These are phyloP conservation scores for Acanthurus leucopareius DNA, from an alignment of 2,797 vertebrate genomes.

Conservation along the genomic window DNA sequence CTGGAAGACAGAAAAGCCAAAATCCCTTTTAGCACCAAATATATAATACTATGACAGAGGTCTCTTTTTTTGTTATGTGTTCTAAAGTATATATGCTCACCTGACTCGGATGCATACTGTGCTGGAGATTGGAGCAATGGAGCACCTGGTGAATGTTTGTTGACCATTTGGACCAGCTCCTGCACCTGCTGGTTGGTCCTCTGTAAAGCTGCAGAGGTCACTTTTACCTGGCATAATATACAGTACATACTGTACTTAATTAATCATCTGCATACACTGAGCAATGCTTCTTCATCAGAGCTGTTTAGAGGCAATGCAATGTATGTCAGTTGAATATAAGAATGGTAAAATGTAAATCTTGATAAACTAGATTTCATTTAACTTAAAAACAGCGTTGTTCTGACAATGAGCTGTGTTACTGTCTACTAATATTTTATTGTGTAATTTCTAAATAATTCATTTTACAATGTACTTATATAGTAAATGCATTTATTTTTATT, in stretches of 20 bases:
- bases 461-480: too few relatives aligned
- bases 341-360: too few relatives aligned
- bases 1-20: conserved; percentile 54
- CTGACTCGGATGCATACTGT: conserved; percentile 60
- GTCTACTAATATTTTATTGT: too few relatives aligned
- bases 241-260: too few relatives aligned
- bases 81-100: conserved; percentile 33
- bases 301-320: too few relatives aligned
- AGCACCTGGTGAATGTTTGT: conserved; percentile 77
- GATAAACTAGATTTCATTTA: too few relatives aligned
- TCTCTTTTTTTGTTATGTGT: background rate
- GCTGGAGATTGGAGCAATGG: conserved; percentile 64
- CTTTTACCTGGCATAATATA: conserved; percentile 83
- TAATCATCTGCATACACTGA: too few relatives aligned
- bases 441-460: too few relatives aligned
- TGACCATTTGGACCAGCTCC: conserved; percentile 91
- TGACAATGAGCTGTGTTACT: too few relatives aligned
- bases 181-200: conserved; percentile 93
- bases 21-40: conserved; percentile 2
- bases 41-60: background rate
- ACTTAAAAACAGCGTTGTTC: too few relatives aligned
- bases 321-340: too few relatives aligned
- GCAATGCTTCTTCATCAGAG: background rate
- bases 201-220: conserved; percentile 90
- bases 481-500: too few relatives aligned